Percentiles rank a stretch among this genome's conserved stretches.
Conservation (phyloP, 2,113 vertebrate genomes). For the Todiramphus chloris region DNA sequence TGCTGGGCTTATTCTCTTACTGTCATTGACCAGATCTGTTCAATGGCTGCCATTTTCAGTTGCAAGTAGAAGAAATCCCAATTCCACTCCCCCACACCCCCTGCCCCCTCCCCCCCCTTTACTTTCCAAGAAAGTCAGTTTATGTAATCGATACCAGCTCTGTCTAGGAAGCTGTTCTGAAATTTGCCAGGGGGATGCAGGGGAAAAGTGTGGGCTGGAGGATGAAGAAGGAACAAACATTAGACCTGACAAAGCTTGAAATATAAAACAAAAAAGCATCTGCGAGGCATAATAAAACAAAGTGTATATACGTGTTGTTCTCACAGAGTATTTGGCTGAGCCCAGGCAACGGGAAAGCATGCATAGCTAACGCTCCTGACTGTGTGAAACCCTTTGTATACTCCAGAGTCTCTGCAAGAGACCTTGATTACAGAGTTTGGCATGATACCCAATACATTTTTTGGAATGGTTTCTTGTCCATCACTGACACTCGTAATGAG, state of each 20-base stretch:
- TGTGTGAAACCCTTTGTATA: conserved; percentile 91
- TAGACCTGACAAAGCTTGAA: conserved; percentile 76
- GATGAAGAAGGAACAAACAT: conserved; percentile 48
- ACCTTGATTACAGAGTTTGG: conserved; percentile 88
- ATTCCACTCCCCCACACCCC: neutral
- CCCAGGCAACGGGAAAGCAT: conserved; percentile 95
- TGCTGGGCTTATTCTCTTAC: conserved; percentile 67
- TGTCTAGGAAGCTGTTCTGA: conserved; percentile 64
- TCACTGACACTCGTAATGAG: conserved; percentile 88
- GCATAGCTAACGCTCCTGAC: conserved; percentile 92
- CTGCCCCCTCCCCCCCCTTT: neutral
- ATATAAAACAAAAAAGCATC: conserved; percentile 80
- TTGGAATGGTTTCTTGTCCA: conserved; percentile 84
- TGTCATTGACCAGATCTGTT: conserved; percentile 71
- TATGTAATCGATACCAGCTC: conserved; percentile 42
- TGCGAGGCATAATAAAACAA: conserved; percentile 82
- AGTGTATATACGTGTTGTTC: conserved; percentile 85
- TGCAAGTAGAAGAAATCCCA: conserved; percentile 52
- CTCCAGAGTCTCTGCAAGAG: conserved; percentile 80
- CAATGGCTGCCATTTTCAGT: conserved; percentile 61
- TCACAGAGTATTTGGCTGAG: conserved; percentile 82
- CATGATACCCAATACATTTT: conserved; percentile 85
- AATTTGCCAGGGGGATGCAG: neutral
- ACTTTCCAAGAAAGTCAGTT: conserved; percentile 77
- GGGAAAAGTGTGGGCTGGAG: neutral